A percentile compares a stretch with the other conserved stretches of the same genome.
These are phyloP conservation scores for Palythoa grandis DNA, from an alignment of 92 coral and sea anemone species.

Conservation along the genomic window DNA sequence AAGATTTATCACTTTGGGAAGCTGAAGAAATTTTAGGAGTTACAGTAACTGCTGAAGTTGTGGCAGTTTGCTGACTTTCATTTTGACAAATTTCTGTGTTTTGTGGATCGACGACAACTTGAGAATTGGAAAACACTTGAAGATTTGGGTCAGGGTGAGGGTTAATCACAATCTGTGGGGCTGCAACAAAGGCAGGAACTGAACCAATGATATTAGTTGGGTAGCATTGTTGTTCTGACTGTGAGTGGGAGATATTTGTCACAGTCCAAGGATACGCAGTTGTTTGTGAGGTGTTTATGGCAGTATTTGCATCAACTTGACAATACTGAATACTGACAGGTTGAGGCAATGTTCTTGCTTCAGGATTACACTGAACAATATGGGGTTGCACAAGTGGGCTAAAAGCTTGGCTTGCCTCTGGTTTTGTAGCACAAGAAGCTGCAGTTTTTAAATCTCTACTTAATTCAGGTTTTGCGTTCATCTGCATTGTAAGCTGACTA, in stretches of 20 bases:
- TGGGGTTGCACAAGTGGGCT: background rate
- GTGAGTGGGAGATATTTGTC: background rate
- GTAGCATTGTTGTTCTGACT: background rate
- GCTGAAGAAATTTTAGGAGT: background rate
- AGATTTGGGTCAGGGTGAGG: background rate
- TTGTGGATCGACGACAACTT: background rate
- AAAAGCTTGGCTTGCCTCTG: slow-evolving; percentile 5
- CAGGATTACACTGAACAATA: background rate
- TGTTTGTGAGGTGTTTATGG: background rate
- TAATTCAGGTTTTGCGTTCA: background rate
- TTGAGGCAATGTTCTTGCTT: background rate
- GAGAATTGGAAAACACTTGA: background rate
- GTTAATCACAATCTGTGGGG: slow-evolving; percentile 2
- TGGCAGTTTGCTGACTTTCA: background rate
- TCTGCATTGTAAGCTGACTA: background rate
- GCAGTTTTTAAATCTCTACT: background rate
- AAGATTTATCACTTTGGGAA: background rate
- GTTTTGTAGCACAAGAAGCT: background rate
- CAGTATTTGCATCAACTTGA: background rate
- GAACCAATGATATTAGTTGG: background rate
- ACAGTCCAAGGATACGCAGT: background rate
- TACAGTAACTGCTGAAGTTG: background rate
- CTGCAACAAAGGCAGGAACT: background rate
- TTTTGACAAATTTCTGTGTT: background rate
- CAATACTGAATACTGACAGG: background rate